Percentiles rank a stretch among this genome's conserved stretches.
Evolutionary conservation across 2,113 vertebrate species (phyloP).

Genomic region (Phaethon lepturus): DNA sequence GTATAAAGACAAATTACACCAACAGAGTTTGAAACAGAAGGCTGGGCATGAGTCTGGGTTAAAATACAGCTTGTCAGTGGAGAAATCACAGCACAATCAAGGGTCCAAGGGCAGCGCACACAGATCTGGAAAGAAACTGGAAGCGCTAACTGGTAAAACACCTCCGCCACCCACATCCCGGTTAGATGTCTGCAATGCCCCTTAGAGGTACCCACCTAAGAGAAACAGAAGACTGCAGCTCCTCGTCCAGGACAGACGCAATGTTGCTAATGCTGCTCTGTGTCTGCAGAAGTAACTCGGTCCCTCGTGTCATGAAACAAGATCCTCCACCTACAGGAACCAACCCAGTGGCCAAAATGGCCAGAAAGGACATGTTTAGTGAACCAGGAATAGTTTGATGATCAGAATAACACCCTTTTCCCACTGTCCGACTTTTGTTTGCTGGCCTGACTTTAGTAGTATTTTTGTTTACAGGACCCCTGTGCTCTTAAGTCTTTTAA

Average conservation of each 20-base stretch:
- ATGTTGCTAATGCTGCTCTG: neutral
- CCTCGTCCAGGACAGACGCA: neutral
- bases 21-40: neutral
- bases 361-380: neutral
- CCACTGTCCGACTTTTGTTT: neutral
- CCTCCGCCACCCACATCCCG: neutral
- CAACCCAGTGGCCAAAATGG: neutral
- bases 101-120: neutral
- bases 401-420: neutral
- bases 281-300: neutral
- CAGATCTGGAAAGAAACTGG: neutral
- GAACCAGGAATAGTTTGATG: neutral
- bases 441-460: neutral
- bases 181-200: neutral
- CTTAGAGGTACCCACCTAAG: neutral
- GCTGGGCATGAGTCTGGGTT: neutral
- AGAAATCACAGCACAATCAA: neutral
- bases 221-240: neutral
- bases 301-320: neutral
- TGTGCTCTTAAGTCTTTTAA: neutral
- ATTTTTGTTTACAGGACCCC: neutral
- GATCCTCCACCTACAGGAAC: neutral
- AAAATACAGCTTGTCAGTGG: neutral
- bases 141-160: neutral
- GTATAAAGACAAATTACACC: conserved; percentile 29